Conservation (phyloP, 2,888 invertebrate genomes). For the Dione juno region DNA sequence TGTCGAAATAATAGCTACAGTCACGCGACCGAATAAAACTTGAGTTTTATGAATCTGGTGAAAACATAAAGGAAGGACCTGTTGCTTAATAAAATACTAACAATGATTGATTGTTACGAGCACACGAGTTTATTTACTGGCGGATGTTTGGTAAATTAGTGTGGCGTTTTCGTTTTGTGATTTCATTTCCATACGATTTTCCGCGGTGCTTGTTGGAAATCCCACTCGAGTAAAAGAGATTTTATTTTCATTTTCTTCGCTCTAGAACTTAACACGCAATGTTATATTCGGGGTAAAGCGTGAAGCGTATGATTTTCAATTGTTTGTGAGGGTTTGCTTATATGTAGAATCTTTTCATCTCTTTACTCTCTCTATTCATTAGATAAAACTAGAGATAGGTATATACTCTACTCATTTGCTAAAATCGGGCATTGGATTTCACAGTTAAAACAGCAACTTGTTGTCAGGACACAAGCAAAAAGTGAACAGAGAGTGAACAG, state of each 20-base stretch:
- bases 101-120: constrained; percentile 36
- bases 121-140: constrained; percentile 23
- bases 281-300: too few relatives aligned
- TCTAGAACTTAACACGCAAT: too few relatives aligned
- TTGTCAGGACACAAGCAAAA: too few relatives aligned
- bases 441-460: too few relatives aligned
- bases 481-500: too few relatives aligned
- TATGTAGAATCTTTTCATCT: too few relatives aligned
- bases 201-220: neutral
- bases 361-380: too few relatives aligned
- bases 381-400: too few relatives aligned
- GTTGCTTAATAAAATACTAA: constrained; percentile 45
- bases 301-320: too few relatives aligned
- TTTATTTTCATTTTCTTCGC: neutral
- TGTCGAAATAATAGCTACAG: constrained; percentile 49
- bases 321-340: too few relatives aligned
- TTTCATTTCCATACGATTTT: neutral
- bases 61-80: constrained; percentile 43
- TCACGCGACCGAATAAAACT: constrained; percentile 49
- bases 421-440: too few relatives aligned
- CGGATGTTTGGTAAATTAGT: constrained; percentile 6
- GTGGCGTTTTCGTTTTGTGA: neutral
- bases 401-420: too few relatives aligned
- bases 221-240: neutral
- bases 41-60: constrained; percentile 41